Conservation (phyloP, 2,888 invertebrate species). For the Clepsis dumicolana region DNA sequence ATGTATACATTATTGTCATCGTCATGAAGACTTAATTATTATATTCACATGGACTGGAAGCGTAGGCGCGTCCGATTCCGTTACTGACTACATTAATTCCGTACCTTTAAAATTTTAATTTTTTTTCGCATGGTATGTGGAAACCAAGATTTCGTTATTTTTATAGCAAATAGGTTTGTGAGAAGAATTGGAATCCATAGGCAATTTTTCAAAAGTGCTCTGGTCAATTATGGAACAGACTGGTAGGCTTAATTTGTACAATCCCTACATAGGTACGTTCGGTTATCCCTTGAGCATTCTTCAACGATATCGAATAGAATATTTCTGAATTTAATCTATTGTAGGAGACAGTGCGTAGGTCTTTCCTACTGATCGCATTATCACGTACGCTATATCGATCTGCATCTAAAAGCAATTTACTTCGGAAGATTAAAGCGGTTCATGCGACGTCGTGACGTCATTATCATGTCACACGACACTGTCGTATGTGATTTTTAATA, state of each 20-base stretch:
- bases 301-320: neutral
- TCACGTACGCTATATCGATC: conserved; percentile 52
- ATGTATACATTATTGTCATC: conserved; percentile 26
- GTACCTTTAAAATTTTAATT: neutral
- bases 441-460: conserved; percentile 54
- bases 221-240: too few species aligned
- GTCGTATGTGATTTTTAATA: conserved; percentile 51
- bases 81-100: neutral
- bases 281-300: too few species aligned
- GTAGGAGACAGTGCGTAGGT: neutral
- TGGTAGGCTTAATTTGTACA: too few species aligned
- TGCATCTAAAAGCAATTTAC: conserved; percentile 60
- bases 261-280: too few species aligned
- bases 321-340: neutral
- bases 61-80: neutral
- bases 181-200: too few species aligned
- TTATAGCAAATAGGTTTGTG: too few species aligned
- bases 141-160: too few species aligned
- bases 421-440: conserved; percentile 53
- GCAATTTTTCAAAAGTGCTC: too few species aligned
- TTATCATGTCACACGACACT: conserved; percentile 46
- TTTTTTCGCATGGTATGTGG: neutral
- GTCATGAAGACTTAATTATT: conserved; percentile 32
- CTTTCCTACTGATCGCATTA: conserved; percentile 1
- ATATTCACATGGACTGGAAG: conserved; percentile 3